Evolutionary conservation across 92 coral and sea anemone species (phyloP).

Genomic region (Siderastrea radians): DNA sequence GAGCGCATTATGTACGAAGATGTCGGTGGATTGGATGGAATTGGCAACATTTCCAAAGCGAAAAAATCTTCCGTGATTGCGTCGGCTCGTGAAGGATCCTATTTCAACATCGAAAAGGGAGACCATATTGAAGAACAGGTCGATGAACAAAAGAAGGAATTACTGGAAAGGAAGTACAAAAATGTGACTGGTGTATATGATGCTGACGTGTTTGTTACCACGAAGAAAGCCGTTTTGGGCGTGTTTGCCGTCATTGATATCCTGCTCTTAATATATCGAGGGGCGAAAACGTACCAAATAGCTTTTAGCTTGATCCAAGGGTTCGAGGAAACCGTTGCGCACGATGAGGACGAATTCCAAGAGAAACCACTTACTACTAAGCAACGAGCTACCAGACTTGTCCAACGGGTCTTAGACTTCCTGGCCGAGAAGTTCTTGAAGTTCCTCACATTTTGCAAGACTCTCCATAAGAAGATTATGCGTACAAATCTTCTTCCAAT

Average conservation of each 20-base stretch:
- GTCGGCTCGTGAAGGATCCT: conserved; percentile 40
- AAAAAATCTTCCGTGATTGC: conserved; percentile 68
- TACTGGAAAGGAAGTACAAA: conserved; percentile 42
- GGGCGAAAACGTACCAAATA: conserved; percentile 76
- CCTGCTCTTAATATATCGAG: conserved; percentile 78
- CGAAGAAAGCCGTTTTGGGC: conserved; percentile 64
- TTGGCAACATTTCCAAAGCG: conserved; percentile 44
- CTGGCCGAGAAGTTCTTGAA: conserved; percentile 45
- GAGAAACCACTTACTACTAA: conserved; percentile 34
- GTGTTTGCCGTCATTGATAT: conserved; percentile 71
- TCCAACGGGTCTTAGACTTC: conserved; percentile 55
- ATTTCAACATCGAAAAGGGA: conserved; percentile 76
- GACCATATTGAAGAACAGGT: conserved; percentile 78
- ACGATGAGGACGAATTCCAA: conserved; percentile 71
- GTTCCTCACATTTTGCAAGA: conserved; percentile 65
- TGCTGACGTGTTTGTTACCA: conserved; percentile 63
- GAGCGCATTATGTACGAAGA: conserved; percentile 72
- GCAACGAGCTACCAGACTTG: conserved; percentile 34
- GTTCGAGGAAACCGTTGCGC: conserved; percentile 74
- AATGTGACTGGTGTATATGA: conserved; percentile 62
- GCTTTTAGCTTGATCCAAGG: conserved; percentile 76
- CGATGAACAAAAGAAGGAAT: conserved; percentile 68
- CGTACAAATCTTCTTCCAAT: conserved; percentile 80
- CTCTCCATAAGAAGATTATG: conserved; percentile 68
- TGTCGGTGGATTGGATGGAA: conserved; percentile 29